phyloP scores from a whole-genome alignment of 2,113 vertebrate genomes.

The Festucalex cinctus region DNA sequence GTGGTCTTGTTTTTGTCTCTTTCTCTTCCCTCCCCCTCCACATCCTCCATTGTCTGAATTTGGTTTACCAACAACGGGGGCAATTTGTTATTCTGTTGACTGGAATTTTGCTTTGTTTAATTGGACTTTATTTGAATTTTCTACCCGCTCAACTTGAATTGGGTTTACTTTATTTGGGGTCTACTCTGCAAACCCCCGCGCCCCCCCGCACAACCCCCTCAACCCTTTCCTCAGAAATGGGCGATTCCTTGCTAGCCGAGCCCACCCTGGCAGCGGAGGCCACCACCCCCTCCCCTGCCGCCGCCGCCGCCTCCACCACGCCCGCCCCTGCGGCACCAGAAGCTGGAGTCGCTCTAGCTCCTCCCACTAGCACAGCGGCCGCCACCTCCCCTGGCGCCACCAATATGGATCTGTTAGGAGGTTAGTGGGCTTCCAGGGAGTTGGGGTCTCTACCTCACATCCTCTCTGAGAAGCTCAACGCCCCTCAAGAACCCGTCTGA shows the following conservation, averaged over 20 bases:
- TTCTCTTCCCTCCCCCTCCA: slow-evolving; percentile 58
- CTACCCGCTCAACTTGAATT: not conserved
- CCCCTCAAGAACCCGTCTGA: slow-evolving; percentile 44
- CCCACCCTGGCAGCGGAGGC: slow-evolving; percentile 73
- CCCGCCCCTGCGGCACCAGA: slow-evolving; percentile 71
- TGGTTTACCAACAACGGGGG: slow-evolving; percentile 53
- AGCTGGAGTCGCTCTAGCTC: slow-evolving; percentile 69
- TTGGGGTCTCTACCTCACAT: slow-evolving; percentile 56
- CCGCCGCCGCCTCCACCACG: slow-evolving; percentile 70
- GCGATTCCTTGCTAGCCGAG: slow-evolving; percentile 75
- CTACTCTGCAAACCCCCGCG: slow-evolving; percentile 28
- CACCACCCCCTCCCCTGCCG: slow-evolving; percentile 67
- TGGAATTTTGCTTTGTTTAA: slow-evolving; percentile 39
- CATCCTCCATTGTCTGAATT: slow-evolving; percentile 64
- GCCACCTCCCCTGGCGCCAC: slow-evolving; percentile 74
- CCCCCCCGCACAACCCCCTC: slow-evolving; percentile 2
- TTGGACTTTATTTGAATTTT: slow-evolving; percentile 32
- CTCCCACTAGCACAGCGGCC: slow-evolving; percentile 76
- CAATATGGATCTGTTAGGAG: slow-evolving; percentile 97
- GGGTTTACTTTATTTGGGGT: slow-evolving; percentile 54
- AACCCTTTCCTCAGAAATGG: slow-evolving; percentile 65
- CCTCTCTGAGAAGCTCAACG: slow-evolving; percentile 62
- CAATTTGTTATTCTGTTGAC: slow-evolving; percentile 45
- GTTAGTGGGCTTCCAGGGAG: slow-evolving; percentile 81
- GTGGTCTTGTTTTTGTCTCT: slow-evolving; percentile 56